phyloP scores from a whole-genome alignment of 2,888 invertebrate genomes.

The Sipha maydis region DNA sequence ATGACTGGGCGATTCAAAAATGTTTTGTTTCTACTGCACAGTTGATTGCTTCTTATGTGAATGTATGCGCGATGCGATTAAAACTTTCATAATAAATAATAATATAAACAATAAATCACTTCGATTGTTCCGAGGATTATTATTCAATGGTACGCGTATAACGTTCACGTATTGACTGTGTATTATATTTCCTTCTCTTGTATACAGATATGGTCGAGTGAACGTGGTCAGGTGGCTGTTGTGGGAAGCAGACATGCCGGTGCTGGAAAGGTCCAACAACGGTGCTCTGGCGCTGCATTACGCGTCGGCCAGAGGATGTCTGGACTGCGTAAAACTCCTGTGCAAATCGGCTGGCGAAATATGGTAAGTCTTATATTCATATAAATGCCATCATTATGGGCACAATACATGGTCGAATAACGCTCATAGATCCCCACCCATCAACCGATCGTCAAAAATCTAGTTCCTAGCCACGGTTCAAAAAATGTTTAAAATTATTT shows the following conservation, averaged over 20 bases:
- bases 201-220: constrained; percentile 71
- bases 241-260: constrained; percentile 72
- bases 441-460: no score
- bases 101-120: constrained; percentile 14
- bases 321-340: constrained; percentile 84
- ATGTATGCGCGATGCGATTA: constrained; percentile 8
- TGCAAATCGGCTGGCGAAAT: constrained; percentile 75
- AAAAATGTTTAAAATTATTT: no score
- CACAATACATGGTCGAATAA: no score
- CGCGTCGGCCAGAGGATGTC: constrained; percentile 85
- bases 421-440: no score
- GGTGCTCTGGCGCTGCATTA: constrained; percentile 87
- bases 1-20: constrained; percentile 9
- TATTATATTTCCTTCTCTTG: neutral
- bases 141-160: neutral
- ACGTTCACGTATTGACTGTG: neutral
- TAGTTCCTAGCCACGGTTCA: no score
- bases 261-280: constrained; percentile 71
- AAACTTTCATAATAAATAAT: constrained; percentile 38
- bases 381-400: no score
- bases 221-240: constrained; percentile 73
- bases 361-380: constrained; percentile 31
- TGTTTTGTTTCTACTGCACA: constrained; percentile 14
- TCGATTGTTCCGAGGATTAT: neutral
- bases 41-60: constrained; percentile 12